Evolutionary conservation across 2,797 vertebrate species (phyloP).

Genomic region (Aphelocoma californica): DNA sequence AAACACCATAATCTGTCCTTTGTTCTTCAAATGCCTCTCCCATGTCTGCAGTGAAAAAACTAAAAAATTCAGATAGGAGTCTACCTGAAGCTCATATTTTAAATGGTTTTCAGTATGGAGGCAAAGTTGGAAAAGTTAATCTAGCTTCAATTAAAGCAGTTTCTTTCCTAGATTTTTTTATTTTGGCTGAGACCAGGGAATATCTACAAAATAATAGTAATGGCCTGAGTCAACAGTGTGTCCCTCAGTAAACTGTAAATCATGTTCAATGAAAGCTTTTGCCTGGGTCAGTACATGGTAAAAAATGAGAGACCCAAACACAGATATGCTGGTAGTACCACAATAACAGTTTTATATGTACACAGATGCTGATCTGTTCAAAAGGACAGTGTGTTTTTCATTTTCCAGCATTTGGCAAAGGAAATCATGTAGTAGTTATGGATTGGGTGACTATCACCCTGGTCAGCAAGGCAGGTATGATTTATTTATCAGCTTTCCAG

Average conservation of each 20-base stretch:
- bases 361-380: constrained; percentile 55
- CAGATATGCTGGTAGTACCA: constrained; percentile 30
- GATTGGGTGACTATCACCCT: constrained; percentile 67
- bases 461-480: constrained; percentile 28
- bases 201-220: constrained; percentile 8
- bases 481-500: constrained; percentile 67
- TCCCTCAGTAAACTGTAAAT: constrained; percentile 22
- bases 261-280: constrained; percentile 26
- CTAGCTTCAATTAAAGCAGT: neutral
- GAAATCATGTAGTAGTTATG: constrained; percentile 56
- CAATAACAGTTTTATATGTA: constrained; percentile 48
- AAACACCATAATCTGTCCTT: neutral
- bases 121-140: neutral
- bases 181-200: neutral
- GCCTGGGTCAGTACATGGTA: neutral
- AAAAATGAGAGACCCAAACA: constrained; percentile 38
- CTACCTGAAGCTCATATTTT: neutral
- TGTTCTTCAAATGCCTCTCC: neutral
- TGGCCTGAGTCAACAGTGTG: neutral
- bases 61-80: neutral
- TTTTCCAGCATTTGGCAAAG: constrained; percentile 61
- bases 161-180: neutral
- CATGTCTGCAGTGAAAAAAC: neutral
- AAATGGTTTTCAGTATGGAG: neutral
- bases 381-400: constrained; percentile 53